Base-by-base conservation (phyloP, 2,113 vertebrate genomes). In the Neogale vison region DNA sequence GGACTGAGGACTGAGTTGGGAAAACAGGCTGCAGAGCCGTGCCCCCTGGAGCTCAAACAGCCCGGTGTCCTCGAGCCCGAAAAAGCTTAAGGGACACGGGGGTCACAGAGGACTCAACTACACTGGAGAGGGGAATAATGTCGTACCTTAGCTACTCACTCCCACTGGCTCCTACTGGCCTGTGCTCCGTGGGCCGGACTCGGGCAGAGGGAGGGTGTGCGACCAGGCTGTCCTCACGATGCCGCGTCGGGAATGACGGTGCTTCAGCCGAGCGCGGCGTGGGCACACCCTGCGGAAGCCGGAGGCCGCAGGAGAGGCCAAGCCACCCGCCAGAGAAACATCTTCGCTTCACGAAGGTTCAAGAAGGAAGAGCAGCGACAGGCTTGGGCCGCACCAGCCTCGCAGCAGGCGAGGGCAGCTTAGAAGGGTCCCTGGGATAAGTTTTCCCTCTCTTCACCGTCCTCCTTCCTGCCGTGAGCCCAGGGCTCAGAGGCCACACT, bases 311-410 rank as follows among this genome's bases (percentile, higher is more conserved):
- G 39, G 14, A 6, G 34, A 6, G n/a, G 13, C 3, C 14, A 0
- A 0, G 6, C 21, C 17, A 8, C 34, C 20, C 29, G 29, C 59
- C 57, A 29, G 13, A 18, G 0, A 1, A 12, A 36, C 0, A 3
- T 2, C 8, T 26, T 18, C 1, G 0, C 23, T 12, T 9, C 7
- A 3, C 0, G 0, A 42, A 52, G 20, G 14, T 9, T 7, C 2
- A 9, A 23, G 34, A 12, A 18, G n/a, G 14, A 20, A 3, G 8
- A 1, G 23, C 29, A 3, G 42, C 0, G 0, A 3, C 10, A 47
- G 83, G 29, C 7, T 12, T 5, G 47, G 18, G 13, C 4, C 4
- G 0, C 18, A 5, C 29, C n/a, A 4, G 39, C 52, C 67, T 34
- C 10, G 4, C 4, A 8, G 85, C 69, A 3, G 15, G 47, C 1